Evolutionary conservation across 2,113 vertebrate species (phyloP), one percentile per base, ranked within the genome.

Genomic region (Nothocercus nigrocapillus): DNA sequence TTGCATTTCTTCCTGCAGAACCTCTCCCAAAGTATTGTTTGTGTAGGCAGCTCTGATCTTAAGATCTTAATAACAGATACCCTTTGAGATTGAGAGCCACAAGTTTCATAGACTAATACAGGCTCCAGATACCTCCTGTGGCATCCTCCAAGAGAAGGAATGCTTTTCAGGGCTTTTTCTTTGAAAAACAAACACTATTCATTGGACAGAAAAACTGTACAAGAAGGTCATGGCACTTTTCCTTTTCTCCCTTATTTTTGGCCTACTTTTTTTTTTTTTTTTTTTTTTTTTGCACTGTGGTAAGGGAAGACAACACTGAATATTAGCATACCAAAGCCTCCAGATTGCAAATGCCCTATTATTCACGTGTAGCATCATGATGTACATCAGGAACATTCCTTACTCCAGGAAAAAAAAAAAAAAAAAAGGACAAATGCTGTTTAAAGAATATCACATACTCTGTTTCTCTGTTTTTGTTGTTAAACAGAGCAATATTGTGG

Each of bases 151-250:
- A 56, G 72, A 66, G 63, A 15, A 82, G 66, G 74, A 17, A 24
- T 82, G 25, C 13, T 77, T 86, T 75, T 53, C 11, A 21, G 21
- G 45, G 2, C 14, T 76, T 86, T 86, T 18, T 11, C 9, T 17
- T 21, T 22, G 9, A 61, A 58, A 8, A 67, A 9, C 9, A 88
- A 88, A 66, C 13, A 70, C 19, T 0, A 0, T 2, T 18, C 45
- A 18, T 77, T 53, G 56, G 44, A 32, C 8, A 70, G 42, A 76
- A 82, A 47, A 93, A 32, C 6, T 73, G n/a, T 44, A 25, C 21
- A 47, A 76, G 67, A 30, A 79, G 10, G 3, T 51, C 42, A 0
- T 38, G 10, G 13, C 27, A 59, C 49, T 73, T 73, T 14, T 36
- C 36, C 36, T 36, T 36, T 36, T 7, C 13, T 36, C 17, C 19